These are phyloP conservation scores for Perizoma affinitatum DNA, from an alignment of 2,888 invertebrate genomes.

Conservation along the genomic window DNA sequence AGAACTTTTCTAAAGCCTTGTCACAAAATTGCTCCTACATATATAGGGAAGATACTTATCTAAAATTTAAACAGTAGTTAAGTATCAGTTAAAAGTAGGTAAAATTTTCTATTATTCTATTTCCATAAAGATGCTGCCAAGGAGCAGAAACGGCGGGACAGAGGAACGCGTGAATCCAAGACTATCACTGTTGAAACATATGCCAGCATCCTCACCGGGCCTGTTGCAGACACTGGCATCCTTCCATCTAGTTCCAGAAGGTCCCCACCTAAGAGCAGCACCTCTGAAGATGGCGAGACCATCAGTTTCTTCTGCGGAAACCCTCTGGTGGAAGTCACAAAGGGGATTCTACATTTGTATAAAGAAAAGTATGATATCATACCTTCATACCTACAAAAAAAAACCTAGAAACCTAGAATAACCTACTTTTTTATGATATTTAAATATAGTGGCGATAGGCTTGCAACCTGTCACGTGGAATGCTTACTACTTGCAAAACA, in stretches of 20 bases:
- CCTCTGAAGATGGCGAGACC: conserved; percentile 75
- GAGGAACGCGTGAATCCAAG: conserved; percentile 87
- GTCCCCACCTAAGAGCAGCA: conserved; percentile 67
- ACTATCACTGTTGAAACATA: conserved; percentile 92
- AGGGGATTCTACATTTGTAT: conserved; percentile 97
- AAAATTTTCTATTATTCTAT: too few species aligned
- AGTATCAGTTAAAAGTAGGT: too few species aligned
- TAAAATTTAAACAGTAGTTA: too few species aligned
- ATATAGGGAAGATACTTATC: too few species aligned
- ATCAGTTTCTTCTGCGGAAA: conserved; percentile 97
- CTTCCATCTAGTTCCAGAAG: conserved; percentile 86
- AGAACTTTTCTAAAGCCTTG: background rate
- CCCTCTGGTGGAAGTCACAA: conserved; percentile 97
- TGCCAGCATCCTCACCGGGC: conserved; percentile 85
- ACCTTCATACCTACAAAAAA: too few species aligned
- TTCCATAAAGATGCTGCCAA: conserved; percentile 60
- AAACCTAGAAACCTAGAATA: too few species aligned
- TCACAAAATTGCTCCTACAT: background rate
- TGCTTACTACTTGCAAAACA: too few species aligned
- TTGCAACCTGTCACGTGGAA: too few species aligned
- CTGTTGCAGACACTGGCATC: conserved; percentile 78
- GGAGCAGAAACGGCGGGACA: conserved; percentile 82
- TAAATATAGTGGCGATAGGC: too few species aligned
- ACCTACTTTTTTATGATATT: too few species aligned
- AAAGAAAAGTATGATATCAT: conserved; percentile 93